Base-by-base conservation (phyloP, 2,113 vertebrate genomes). In the Casuarius casuarius region DNA sequence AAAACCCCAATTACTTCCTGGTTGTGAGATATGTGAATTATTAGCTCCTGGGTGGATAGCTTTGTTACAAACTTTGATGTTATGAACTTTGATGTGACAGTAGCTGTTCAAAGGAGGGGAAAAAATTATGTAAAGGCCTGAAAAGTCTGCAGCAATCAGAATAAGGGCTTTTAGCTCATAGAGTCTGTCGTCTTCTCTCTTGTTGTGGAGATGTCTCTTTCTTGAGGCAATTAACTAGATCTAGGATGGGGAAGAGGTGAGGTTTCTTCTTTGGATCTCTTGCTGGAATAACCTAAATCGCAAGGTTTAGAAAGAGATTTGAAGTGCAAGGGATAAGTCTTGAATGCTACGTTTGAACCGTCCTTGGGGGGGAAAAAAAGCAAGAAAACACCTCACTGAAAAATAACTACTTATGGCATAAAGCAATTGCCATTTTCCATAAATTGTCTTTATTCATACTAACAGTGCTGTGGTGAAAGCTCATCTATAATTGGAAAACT, bases 31-130 rank as follows among this genome's bases (percentile, higher is more conserved):
- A 75, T 0, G 4, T 89, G 83, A 89, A 91, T 91, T 72, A 91
- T 93, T 61, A 94, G 95, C 66, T 94, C 72, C 72, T 88, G 84
- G 48, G 23, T 66, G 87, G 90, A 70, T 15, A 70, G 59, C 33
- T 65, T 52, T 94, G 58, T 21, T 72, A 78, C 22, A 62, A 92
- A 89, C 86, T 89, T 87, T 70, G 85, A 93, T 89, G 84, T 78
- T 88, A 35, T 6, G 58, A 84, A 77, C 74, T 95, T 96, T 82
- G 93, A 88, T 87, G 86, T 85, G 84, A 95, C 92, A 88, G 78
- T 38, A 82, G 65, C 90, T 93, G 52, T 79, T 95, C 87, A 79
- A 91, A 94, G 58, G 8, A 18, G 56, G 54, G 58, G 35, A 7
- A 8, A 68, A 92, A 79, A 29, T 72, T 28, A 35, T 70, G 67